These are phyloP conservation scores for Stenotaenia linearis DNA, from an alignment of 2,888 invertebrate species.

Conservation along the genomic window DNA sequence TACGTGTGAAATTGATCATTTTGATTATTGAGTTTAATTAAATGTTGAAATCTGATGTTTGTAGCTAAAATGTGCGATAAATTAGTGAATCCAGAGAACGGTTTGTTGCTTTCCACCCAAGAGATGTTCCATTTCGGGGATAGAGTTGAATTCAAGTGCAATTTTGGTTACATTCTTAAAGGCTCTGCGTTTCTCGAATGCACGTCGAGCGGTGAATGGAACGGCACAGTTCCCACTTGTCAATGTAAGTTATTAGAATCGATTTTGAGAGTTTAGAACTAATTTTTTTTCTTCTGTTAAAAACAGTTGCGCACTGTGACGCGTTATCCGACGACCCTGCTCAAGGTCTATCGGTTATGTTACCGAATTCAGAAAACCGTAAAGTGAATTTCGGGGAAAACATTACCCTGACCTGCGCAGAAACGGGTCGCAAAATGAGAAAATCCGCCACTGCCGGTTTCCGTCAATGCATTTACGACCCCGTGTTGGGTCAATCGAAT, in stretches of 20 bases:
- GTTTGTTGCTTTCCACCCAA: constrained; percentile 69
- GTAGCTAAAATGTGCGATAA: constrained; percentile 73
- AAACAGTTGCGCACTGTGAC: constrained; percentile 77
- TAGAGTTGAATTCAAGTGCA: constrained; percentile 82
- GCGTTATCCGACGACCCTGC: constrained; percentile 81
- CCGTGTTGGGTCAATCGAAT: constrained; percentile 61
- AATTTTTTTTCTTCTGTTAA: constrained; percentile 17
- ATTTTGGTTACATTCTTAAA: constrained; percentile 88
- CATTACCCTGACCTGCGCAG: constrained; percentile 75
- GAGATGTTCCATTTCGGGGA: constrained; percentile 82
- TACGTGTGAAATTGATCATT: constrained; percentile 40
- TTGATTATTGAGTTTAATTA: neutral
- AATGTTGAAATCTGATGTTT: neutral
- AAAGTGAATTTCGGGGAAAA: constrained; percentile 84
- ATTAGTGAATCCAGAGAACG: constrained; percentile 73
- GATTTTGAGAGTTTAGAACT: constrained; percentile 11
- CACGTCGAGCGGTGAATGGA: constrained; percentile 86
- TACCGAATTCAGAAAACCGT: constrained; percentile 74
- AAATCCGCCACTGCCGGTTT: constrained; percentile 77
- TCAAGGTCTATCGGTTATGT: constrained; percentile 71
- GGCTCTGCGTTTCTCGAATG: constrained; percentile 81
- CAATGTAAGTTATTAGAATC: constrained; percentile 62
- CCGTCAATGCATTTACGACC: constrained; percentile 93
- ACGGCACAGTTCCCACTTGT: constrained; percentile 86
- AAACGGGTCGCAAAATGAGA: constrained; percentile 68